Evolutionary conservation across 2,797 vertebrate genomes (phyloP).

Genomic region (Pseudocheirus occidentalis): DNA sequence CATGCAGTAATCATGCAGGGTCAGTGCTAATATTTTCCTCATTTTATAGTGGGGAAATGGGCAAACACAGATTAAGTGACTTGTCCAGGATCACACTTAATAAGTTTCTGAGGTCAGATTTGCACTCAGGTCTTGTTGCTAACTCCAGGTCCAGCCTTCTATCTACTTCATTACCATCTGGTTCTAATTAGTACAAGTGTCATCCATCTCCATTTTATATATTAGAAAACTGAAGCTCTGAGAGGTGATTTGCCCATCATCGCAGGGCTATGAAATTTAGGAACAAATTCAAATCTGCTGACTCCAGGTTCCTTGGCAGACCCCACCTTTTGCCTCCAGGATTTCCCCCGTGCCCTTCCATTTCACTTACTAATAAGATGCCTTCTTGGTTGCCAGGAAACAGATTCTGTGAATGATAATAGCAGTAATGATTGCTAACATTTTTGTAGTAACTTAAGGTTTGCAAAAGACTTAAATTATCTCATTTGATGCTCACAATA

Average conservation of each 20-base stretch:
- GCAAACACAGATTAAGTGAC: not conserved
- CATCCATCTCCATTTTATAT: not conserved
- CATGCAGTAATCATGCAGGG: not conserved
- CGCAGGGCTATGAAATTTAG: not conserved
- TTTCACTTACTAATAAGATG: not conserved
- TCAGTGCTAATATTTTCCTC: not conserved
- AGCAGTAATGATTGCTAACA: not conserved
- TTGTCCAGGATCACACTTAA: not conserved
- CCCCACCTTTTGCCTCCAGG: not conserved
- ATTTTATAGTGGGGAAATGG: not conserved
- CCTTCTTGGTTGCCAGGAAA: not conserved
- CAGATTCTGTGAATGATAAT: not conserved
- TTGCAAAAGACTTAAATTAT: not conserved
- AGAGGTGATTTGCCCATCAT: not conserved
- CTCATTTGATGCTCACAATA: not conserved
- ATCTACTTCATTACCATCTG: not conserved
- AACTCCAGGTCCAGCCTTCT: not conserved
- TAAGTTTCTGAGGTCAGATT: not conserved
- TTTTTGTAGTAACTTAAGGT: not conserved
- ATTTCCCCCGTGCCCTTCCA: not conserved
- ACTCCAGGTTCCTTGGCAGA: not conserved
- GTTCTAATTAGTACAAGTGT: not conserved
- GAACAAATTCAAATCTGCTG: not conserved
- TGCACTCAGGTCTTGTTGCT: not conserved
- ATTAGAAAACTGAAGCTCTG: not conserved